Evolutionary conservation across 92 coral and sea anemone genomes (phyloP).

Genomic region (Pocillopora grandis): DNA sequence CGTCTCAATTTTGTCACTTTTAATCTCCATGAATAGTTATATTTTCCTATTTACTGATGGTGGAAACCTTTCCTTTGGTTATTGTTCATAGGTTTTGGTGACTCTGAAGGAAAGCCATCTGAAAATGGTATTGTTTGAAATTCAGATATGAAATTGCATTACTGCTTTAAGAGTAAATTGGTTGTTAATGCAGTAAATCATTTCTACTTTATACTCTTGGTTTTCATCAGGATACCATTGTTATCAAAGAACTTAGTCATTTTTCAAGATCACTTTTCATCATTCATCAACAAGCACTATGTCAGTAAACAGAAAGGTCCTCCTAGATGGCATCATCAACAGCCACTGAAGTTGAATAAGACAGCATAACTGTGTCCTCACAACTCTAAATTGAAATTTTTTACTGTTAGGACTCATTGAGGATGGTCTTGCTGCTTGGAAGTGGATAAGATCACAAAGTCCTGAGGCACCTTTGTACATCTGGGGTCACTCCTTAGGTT

Average conservation of each 20-base stretch:
- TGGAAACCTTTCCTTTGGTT: not conserved
- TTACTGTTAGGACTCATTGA: conserved; percentile 72
- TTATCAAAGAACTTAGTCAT: no score
- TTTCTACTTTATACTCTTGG: no score
- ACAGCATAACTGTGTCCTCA: not conserved
- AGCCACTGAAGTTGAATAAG: not conserved
- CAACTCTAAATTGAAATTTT: not conserved
- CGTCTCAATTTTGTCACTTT: no score
- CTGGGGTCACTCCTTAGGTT: conserved; percentile 98
- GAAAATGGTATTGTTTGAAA: conserved; percentile 68
- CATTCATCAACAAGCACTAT: no score
- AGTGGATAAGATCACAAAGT: conserved; percentile 78
- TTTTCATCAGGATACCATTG: no score
- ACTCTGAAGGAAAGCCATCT: conserved; percentile 89
- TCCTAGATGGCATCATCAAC: no score
- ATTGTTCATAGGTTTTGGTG: conserved; percentile 81
- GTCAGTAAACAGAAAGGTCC: no score
- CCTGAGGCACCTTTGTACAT: conserved; percentile 64
- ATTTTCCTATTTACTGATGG: no score
- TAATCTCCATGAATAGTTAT: no score
- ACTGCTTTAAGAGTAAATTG: no score
- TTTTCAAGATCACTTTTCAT: no score
- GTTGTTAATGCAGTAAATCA: no score
- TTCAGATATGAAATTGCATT: not conserved
- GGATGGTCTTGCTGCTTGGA: conserved; percentile 76